These are phyloP conservation scores for Solenodon paradoxus DNA, from an alignment of 2,113 vertebrate genomes.

Conservation along the genomic window DNA sequence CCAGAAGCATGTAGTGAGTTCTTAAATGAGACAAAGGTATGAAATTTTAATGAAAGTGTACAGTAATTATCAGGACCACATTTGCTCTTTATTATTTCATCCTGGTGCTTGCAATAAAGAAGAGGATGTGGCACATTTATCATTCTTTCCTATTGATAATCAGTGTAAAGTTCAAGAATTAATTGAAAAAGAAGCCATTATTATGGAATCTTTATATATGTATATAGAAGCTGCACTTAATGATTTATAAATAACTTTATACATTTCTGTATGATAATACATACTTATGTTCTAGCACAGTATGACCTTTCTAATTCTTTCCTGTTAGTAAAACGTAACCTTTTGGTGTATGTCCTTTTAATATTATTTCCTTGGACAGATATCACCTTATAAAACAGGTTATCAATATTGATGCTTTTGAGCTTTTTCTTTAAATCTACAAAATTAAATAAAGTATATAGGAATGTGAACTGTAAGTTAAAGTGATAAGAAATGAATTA, in stretches of 20 bases:
- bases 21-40: conserved; percentile 75
- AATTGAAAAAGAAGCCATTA: conserved; percentile 73
- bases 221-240: conserved; percentile 66
- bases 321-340: not conserved
- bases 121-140: conserved; percentile 74
- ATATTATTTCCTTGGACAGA: not conserved
- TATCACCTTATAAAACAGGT: not conserved
- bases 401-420: not conserved
- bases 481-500: conserved; percentile 34
- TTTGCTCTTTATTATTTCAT: conserved; percentile 77
- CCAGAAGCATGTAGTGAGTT: conserved; percentile 61
- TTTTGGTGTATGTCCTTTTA: not conserved
- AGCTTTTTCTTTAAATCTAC: not conserved
- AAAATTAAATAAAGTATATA: conserved; percentile 19
- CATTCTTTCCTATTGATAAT: conserved; percentile 76
- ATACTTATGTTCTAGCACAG: conserved; percentile 21
- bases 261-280: not conserved
- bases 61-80: conserved; percentile 62
- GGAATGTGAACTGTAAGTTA: conserved; percentile 1
- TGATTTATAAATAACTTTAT: conserved; percentile 67
- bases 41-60: conserved; percentile 76
- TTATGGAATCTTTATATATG: conserved; percentile 68
- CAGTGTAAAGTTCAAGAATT: conserved; percentile 74
- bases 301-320: conserved; percentile 22
- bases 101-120: conserved; percentile 78